Base-by-base conservation (phyloP, 1,140 invertebrate species). In the Drosophila bocki region DNA sequence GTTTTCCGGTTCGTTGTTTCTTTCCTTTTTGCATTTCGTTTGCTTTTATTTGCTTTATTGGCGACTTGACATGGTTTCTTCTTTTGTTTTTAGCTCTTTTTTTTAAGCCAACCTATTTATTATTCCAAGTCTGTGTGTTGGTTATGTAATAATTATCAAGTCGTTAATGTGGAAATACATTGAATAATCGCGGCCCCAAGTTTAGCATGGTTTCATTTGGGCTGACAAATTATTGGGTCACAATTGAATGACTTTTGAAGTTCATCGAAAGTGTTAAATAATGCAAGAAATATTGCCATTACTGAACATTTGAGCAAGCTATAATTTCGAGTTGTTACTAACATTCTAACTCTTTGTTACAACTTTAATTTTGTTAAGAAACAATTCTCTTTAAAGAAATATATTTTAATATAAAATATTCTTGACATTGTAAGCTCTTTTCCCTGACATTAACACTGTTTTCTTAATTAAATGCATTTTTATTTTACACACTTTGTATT, bases 61-160 rank as follows among this genome's bases (percentile, higher is more conserved):
- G 75, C 82, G 62, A 82, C 82, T 85, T 85, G 82, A 86, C 81
- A 90, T 84, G 81, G 67, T 74, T 86, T 70, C 26, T 75, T 64
- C 26, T 63, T 60, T 53, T 70, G 45, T 60, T 76, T 58, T 69
- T 33, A 48, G 37, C 35, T 56, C 8, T 37, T 67, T 86, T 86
- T 63, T 26, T 45, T 11, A 15, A 35, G 63, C 42, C 51, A 69
- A 56, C 47, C 80, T 75, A 78, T 85, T 88, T 80, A 84, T 87
- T 84, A 87, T 87, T 84, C 80, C 74, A 78, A 68, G 75, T 53
- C 71, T 19, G 77, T 50, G 77, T 50, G 42, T 35, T 54, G 51
- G 64, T 88, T 88, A 90, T 84, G 88, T 72, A 88, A 88, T 75
- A 83, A 90, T 84, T 74, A 80, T 81, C 75, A 79, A 63, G 67